Conservation (phyloP, 2,113 vertebrate species). For the Apus apus region DNA sequence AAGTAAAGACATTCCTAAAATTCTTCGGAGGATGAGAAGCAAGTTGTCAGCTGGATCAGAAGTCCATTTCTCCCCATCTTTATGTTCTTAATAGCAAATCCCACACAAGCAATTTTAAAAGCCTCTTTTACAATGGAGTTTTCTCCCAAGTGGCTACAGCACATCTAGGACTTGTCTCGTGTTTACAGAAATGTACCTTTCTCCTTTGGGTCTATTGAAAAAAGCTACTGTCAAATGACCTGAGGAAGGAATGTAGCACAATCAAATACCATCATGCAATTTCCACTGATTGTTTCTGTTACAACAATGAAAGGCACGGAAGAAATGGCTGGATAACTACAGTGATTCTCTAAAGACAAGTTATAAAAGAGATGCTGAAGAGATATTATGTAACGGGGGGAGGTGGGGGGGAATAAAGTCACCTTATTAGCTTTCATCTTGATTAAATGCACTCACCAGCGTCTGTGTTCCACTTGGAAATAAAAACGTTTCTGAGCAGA, state of each 20-base stretch:
- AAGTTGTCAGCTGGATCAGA: slow-evolving; percentile 38
- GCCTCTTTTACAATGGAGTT: slow-evolving; percentile 35
- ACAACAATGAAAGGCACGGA: slow-evolving; percentile 31
- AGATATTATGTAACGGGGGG: neutral
- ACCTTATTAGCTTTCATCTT: slow-evolving; percentile 12
- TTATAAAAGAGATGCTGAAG: slow-evolving; percentile 35
- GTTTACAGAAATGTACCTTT: slow-evolving; percentile 63
- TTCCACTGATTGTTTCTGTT: slow-evolving; percentile 68
- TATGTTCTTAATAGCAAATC: slow-evolving; percentile 21
- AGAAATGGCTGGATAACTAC: neutral
- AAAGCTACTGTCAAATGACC: slow-evolving; percentile 29
- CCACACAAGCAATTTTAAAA: slow-evolving; percentile 43
- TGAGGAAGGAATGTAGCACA: slow-evolving; percentile 60
- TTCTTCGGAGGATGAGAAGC: slow-evolving; percentile 60
- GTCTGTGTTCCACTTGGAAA: neutral
- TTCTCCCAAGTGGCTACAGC: slow-evolving; percentile 18
- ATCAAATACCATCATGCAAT: slow-evolving; percentile 43
- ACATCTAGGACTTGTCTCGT: neutral
- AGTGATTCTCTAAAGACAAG: slow-evolving; percentile 30
- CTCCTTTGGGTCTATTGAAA: slow-evolving; percentile 48
- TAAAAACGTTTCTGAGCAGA: neutral
- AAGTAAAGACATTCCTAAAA: slow-evolving; percentile 71
- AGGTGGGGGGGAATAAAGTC: neutral
- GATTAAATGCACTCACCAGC: neutral
- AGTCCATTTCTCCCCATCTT: slow-evolving; percentile 29